Evolutionary conservation across 2,888 invertebrate genomes (phyloP).

Genomic region (Aleiodes testaceus): DNA sequence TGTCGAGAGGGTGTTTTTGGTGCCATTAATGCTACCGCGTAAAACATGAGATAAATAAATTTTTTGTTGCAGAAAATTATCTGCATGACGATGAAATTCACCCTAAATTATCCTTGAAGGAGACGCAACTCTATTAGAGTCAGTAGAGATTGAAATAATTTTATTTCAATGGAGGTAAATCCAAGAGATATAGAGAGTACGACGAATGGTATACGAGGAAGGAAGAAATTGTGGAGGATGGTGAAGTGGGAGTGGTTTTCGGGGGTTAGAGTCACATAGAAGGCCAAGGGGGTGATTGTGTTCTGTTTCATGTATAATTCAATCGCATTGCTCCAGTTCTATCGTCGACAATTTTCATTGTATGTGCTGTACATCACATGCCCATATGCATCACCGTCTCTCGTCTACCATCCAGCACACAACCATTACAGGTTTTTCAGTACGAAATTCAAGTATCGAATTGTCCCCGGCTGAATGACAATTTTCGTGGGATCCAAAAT

Average conservation of each 20-base stretch:
- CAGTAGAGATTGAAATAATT: too few species aligned
- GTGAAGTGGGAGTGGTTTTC: constrained; percentile 44
- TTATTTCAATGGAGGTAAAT: not conserved
- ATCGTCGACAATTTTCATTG: constrained; percentile 61
- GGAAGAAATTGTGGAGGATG: constrained; percentile 39
- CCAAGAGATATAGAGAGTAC: constrained; percentile 23
- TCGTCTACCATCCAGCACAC: not conserved
- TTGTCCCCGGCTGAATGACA: constrained; percentile 4
- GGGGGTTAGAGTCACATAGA: constrained; percentile 34
- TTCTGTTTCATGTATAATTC: constrained; percentile 68
- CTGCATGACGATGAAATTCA: not conserved
- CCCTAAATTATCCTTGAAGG: constrained; percentile 13
- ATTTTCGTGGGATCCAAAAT: not conserved
- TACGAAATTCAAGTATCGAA: constrained; percentile 10
- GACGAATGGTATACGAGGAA: constrained; percentile 37
- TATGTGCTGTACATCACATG: constrained; percentile 24
- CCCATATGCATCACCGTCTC: constrained; percentile 18
- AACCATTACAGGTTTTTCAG: constrained; percentile 29
- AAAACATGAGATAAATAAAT: constrained; percentile 51
- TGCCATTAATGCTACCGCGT: constrained; percentile 66
- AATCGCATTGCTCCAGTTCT: constrained; percentile 62
- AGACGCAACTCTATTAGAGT: too few species aligned
- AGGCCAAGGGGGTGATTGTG: constrained; percentile 64
- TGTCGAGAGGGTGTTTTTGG: constrained; percentile 57
- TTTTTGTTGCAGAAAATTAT: not conserved